phyloP scores from a whole-genome alignment of 2,797 vertebrate species.

The Ara ararauna region DNA sequence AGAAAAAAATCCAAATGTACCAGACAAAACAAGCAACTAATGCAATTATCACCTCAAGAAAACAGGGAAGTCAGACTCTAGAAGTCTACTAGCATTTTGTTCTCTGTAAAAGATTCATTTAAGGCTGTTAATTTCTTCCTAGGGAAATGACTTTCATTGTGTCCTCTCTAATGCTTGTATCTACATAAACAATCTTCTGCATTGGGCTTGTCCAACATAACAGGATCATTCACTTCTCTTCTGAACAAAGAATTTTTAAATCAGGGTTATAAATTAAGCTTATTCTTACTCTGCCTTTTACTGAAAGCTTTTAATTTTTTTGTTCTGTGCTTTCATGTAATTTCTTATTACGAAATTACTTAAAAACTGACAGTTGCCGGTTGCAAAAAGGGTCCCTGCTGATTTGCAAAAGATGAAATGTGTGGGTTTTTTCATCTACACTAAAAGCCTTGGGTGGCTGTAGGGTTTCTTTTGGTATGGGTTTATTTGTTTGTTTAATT shows the following conservation, averaged over 20 bases:
- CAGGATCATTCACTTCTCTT: conserved; percentile 18
- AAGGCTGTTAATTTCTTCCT: conserved; percentile 11
- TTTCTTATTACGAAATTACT: conserved; percentile 1
- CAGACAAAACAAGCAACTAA: not conserved
- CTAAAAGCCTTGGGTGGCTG: not conserved
- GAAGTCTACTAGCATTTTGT: not conserved
- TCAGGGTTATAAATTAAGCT: conserved; percentile 44
- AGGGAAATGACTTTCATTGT: not conserved
- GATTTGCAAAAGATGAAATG: not conserved
- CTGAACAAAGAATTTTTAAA: conserved; percentile 11
- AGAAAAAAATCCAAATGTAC: not conserved
- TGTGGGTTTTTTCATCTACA: not conserved
- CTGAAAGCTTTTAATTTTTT: conserved; percentile 17
- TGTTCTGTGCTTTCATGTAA: not conserved
- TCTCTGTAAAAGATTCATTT: not conserved
- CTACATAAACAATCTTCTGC: not conserved
- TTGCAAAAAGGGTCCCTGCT: not conserved
- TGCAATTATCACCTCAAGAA: not conserved
- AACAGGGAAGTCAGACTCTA: not conserved
- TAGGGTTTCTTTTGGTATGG: not conserved
- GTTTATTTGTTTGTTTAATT: not conserved
- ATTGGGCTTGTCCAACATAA: not conserved
- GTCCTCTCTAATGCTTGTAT: not conserved
- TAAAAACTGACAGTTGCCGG: not conserved
- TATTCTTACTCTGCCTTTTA: conserved; percentile 1